Evolutionary conservation across 2,113 vertebrate genomes (phyloP), one percentile per base, ranked within the genome.

Genomic region (Notiomystis cincta): DNA sequence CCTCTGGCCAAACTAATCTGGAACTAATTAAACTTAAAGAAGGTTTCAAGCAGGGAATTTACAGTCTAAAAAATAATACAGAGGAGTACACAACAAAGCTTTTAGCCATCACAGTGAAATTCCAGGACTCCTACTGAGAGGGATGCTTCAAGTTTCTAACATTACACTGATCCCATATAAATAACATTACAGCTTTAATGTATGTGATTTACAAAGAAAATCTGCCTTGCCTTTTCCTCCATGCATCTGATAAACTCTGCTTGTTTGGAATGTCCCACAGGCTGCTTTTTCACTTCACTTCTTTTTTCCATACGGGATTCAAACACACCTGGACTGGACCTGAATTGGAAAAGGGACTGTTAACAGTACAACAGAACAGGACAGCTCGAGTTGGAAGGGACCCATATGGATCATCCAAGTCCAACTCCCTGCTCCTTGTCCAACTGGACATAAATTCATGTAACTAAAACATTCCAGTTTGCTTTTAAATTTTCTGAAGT

Each of bases 271-370:
- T 97, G 88, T 33, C 99, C 99, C 11, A 99, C 95, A 0, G 98
- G 98, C 60, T 99, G 98, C 70, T 97, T 98, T 92, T 96, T 98
- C 70, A 98, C 64, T 27, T 99, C 98, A 31, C 40, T 97, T 22
- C 98, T 96, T 67, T 98, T 98, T 86, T 99, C 98, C 84, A 99
- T 48, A 8, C 98, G 98, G 15, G 96, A 96, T 70, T 98, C 98
- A 97, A 97, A 99, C 95, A 99, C 98, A 66, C 98, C 97, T 15
- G 99, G 99, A 82, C 98, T 99, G 79, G 98, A 93, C 70, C 99
- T 99, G 95, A 94, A 94, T 62, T 60, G 28, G 31, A 80, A 70
- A 62, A 62, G n/a, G 28, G n/a, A 42, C 3, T 22, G 27, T 84
- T 53, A 76, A 30, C 24, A 57, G 10, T 4, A 7, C 37, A 83